phyloP scores from a whole-genome alignment of 1,140 invertebrate genomes.

The Microplitis demolitor region DNA sequence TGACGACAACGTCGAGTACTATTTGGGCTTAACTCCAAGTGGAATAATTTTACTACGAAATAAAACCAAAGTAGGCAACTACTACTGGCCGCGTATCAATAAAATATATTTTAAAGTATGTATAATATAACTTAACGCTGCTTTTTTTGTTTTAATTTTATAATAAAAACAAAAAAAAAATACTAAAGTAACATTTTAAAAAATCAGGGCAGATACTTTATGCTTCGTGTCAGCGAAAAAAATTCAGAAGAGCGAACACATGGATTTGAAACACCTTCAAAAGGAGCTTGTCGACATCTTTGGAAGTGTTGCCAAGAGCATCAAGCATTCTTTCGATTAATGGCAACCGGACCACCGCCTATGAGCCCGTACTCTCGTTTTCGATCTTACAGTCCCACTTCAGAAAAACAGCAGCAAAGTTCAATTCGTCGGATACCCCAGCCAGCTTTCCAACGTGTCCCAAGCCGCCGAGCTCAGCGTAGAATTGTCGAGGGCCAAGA shows the following conservation, averaged over 20 bases:
- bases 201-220: slow-evolving; percentile 84
- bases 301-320: slow-evolving; percentile 99
- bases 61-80: slow-evolving; percentile 96
- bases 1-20: slow-evolving; percentile 96
- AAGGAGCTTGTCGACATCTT: slow-evolving; percentile 94
- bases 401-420: slow-evolving; percentile 61
- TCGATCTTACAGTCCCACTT: slow-evolving; percentile 68
- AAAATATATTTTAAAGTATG: slow-evolving; percentile 90
- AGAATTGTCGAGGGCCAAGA: slow-evolving; percentile 73
- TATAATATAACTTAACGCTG: neutral
- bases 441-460: slow-evolving; percentile 85
- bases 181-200: neutral
- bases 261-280: slow-evolving; percentile 93
- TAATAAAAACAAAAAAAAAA: neutral
- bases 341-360: slow-evolving; percentile 61
- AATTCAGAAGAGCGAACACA: slow-evolving; percentile 95
- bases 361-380: slow-evolving; percentile 66
- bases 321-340: slow-evolving; percentile 95
- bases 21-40: slow-evolving; percentile 94
- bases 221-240: slow-evolving; percentile 93
- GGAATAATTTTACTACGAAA: slow-evolving; percentile 96
- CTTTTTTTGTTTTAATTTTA: neutral
- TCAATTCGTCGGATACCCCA: slow-evolving; percentile 66
- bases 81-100: slow-evolving; percentile 97
- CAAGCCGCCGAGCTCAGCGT: slow-evolving; percentile 83